Conservation (phyloP, 2,113 vertebrate species). For the Columbina picui region DNA sequence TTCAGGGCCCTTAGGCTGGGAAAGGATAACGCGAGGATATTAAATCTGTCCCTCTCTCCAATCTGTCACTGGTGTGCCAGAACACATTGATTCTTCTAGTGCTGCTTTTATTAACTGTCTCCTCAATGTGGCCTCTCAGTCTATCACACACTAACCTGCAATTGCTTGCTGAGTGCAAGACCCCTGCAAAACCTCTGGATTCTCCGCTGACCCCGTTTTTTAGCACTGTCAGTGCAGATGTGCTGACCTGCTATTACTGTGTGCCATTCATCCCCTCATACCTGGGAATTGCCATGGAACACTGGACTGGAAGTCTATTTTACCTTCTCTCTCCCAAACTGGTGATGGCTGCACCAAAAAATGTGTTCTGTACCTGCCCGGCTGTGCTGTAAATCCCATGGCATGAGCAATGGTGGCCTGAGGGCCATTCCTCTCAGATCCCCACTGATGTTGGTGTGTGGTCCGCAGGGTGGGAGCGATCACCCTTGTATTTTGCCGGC, state of each 20-base stretch:
- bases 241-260: neutral
- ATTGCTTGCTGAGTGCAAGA: neutral
- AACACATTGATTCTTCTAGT: constrained; percentile 65
- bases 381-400: neutral
- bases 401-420: neutral
- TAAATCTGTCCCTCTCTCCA: constrained; percentile 74
- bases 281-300: neutral
- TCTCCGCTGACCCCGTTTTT: neutral
- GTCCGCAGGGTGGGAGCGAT: neutral
- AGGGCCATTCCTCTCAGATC: neutral
- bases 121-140: constrained; percentile 26
- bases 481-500: neutral
- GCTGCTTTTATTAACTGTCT: constrained; percentile 72
- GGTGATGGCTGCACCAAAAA: neutral
- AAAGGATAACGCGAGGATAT: constrained; percentile 74
- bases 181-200: constrained; percentile 14
- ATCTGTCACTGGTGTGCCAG: constrained; percentile 76
- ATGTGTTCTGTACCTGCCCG: neutral
- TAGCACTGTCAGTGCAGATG: neutral
- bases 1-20: constrained; percentile 67
- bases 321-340: neutral
- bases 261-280: neutral
- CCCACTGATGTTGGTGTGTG: accelerated
- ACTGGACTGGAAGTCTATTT: neutral
- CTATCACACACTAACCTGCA: constrained; percentile 45